Conservation (phyloP, 2,888 invertebrate genomes). For the Tipula lateralis region DNA sequence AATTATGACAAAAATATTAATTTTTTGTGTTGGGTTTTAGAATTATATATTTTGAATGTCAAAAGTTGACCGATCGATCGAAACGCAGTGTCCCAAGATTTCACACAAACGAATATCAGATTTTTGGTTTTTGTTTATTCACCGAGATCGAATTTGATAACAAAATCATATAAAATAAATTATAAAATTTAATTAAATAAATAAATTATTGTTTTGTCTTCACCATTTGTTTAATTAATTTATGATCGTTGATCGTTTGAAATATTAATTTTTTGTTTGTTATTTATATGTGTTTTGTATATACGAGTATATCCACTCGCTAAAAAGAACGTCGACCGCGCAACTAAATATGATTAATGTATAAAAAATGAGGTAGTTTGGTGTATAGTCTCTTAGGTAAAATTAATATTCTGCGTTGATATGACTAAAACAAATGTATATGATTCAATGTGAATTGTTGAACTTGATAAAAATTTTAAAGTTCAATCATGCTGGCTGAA, state of each 20-base stretch:
- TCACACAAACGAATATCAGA: background rate
- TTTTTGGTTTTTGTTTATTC: background rate
- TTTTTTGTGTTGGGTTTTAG: background rate
- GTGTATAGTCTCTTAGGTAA: background rate
- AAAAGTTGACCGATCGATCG: background rate
- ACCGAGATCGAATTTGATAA: background rate
- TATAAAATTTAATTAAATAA: background rate
- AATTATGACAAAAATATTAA: background rate
- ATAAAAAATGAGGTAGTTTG: background rate
- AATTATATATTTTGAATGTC: background rate
- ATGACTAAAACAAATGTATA: no score
- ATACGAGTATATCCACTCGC: background rate
- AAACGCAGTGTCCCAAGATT: background rate
- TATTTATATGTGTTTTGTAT: background rate
- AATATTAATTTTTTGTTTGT: background rate
- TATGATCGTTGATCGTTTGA: conserved; percentile 19
- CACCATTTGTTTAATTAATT: background rate
- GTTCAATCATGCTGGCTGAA: background rate
- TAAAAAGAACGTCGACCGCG: background rate
- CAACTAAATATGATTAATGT: background rate
- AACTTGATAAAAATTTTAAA: background rate
- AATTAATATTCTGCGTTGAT: background rate
- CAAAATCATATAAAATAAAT: background rate
- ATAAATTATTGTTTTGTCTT: background rate
- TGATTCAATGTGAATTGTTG: background rate